phyloP scores from a whole-genome alignment of 2,113 vertebrate genomes.

The Solenodon paradoxus region DNA sequence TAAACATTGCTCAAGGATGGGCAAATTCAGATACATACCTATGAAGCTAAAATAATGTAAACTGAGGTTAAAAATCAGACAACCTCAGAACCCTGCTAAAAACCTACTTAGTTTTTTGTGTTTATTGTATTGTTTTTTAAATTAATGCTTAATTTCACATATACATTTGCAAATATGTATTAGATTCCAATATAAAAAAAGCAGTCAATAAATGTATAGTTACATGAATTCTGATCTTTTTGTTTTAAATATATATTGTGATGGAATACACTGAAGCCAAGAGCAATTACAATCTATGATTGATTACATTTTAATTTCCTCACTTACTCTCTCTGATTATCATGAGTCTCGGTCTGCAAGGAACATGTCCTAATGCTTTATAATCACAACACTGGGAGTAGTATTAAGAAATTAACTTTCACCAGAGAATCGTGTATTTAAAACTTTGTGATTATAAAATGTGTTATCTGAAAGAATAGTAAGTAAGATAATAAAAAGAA shows the following conservation, averaged over 20 bases:
- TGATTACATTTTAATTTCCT: background rate
- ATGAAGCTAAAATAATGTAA: background rate
- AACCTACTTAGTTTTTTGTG: background rate
- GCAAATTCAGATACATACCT: background rate
- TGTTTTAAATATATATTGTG: background rate
- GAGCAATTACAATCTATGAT: no score
- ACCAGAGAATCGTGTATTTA: background rate
- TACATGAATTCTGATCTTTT: background rate
- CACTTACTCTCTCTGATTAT: background rate
- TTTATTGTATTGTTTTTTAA: background rate
- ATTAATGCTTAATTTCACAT: background rate
- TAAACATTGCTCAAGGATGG: background rate
- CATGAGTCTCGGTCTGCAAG: background rate
- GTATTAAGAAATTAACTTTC: conserved; percentile 6
- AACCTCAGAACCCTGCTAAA: background rate
- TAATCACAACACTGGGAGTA: background rate
- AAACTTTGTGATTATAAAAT: background rate
- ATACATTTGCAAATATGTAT: background rate
- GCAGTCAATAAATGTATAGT: background rate
- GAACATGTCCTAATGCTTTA: background rate
- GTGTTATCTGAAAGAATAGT: background rate
- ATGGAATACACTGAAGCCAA: background rate
- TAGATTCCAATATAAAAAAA: background rate
- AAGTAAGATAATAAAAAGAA: background rate
- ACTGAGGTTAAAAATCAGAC: background rate